Evolutionary conservation across 2,888 invertebrate genomes (phyloP), one percentile per base, ranked within the genome.

Genomic region (Epinotia ramella): DNA sequence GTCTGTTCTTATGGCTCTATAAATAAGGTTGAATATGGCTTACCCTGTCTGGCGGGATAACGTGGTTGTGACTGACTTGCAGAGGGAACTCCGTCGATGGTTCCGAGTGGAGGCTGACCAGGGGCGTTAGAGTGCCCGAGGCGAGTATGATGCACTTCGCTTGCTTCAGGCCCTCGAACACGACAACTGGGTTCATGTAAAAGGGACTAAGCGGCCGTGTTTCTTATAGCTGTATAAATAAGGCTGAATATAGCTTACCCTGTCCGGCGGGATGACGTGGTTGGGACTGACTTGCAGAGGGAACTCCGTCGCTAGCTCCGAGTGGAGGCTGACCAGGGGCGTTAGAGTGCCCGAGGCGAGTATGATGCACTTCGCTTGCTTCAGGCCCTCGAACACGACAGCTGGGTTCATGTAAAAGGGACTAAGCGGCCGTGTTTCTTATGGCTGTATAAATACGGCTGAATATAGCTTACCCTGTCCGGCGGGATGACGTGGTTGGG

Each of bases 321-420:
- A 96, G 84, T 96, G 95, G 81, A 97, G 96, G 16, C 97, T 96
- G 46, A 89, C 85, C 78, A 96, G 95, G 0, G 98, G 97, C 0
- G 97, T 95, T 11, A 98, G 94, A 0, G 97, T 98, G 12, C 97
- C 97, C 0, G 97, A 97, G 0, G 97, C 96, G 24, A 97, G 91
- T 13, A 97, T 90, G n/a, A 97, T 92, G 77, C 95, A 95, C 6
- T 96, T 91, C 0, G 95, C 92, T 0, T 77, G 72, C 33, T 92
- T 89, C 40, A 97, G 81, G 0, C 86, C 84, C 0, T 80, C 80
- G 87, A 96, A 96, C 64, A 96, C 95, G 65, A 97, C 95, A 3
- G 95, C 96, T 0, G 97, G 96, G 88, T 97, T 97, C 95, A 97
- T 94, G 85, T n/a, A n/a, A n/a, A n/a, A n/a, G n/a, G n/a, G n/a